A percentile compares a stretch with the other conserved stretches of the same genome.
phyloP scores from a whole-genome alignment of 1,140 invertebrate genomes.

The Glossosoma conforme region DNA sequence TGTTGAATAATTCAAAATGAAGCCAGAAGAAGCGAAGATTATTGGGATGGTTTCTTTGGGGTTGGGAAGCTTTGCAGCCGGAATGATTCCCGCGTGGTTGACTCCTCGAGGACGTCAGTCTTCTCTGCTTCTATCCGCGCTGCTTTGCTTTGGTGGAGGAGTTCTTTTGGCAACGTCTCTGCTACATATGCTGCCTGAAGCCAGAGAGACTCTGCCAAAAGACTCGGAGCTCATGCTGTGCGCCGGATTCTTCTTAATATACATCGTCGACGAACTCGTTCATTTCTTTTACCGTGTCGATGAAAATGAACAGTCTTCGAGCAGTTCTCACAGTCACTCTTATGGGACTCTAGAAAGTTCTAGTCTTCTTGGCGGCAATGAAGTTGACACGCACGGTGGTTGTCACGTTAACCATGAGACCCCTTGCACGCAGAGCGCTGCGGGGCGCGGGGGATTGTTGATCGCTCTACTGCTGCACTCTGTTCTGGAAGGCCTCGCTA shows the following conservation, averaged over 20 bases:
- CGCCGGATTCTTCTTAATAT: slow-evolving; percentile 73
- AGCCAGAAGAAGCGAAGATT: slow-evolving; percentile 56
- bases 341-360: slow-evolving; percentile 17
- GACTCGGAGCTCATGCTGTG: slow-evolving; percentile 68
- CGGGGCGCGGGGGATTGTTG: slow-evolving; percentile 57
- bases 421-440: slow-evolving; percentile 53
- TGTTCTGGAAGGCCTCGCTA: slow-evolving; percentile 75
- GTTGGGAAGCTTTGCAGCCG: slow-evolving; percentile 60
- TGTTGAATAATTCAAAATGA: slow-evolving; percentile 43
- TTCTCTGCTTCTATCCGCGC: slow-evolving; percentile 56
- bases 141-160: slow-evolving; percentile 80
- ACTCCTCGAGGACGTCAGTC: slow-evolving; percentile 49
- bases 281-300: slow-evolving; percentile 55
- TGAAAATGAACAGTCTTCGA: slow-evolving; percentile 2
- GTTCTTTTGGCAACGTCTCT: slow-evolving; percentile 78
- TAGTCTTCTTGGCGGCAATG: neutral
- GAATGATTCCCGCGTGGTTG: slow-evolving; percentile 60
- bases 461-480: slow-evolving; percentile 73
- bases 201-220: slow-evolving; percentile 51
- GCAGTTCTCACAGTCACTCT: slow-evolving; percentile 5
- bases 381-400: neutral
- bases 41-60: slow-evolving; percentile 65
- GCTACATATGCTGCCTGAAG: slow-evolving; percentile 80
- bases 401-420: slow-evolving; percentile 60
- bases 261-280: slow-evolving; percentile 71